Percentiles rank a stretch among this genome's conserved stretches.
These are phyloP conservation scores for Neosilurus mollespiculum DNA, from an alignment of 2,797 vertebrate genomes.

Conservation along the genomic window DNA sequence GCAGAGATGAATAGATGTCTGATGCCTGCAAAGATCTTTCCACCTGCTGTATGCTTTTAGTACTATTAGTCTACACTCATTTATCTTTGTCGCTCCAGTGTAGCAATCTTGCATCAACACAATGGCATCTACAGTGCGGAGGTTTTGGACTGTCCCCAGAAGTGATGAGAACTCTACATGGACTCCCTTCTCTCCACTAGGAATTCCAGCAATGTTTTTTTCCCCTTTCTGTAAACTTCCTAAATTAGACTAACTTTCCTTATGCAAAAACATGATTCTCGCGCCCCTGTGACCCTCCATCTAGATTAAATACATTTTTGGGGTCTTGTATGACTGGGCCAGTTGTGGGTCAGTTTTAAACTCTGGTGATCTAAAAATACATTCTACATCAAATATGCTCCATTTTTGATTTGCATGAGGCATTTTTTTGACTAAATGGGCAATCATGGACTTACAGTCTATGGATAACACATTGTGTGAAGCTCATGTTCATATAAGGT, in stretches of 20 bases:
- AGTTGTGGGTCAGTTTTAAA: conserved; percentile 72
- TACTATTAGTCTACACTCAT: neutral
- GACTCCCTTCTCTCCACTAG: conserved; percentile 68
- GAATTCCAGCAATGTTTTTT: conserved; percentile 83
- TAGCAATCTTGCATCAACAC: conserved; percentile 55
- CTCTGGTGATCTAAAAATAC: conserved; percentile 81
- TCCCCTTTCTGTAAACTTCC: conserved; percentile 81
- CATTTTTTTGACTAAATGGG: conserved; percentile 11
- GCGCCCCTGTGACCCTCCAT: conserved; percentile 71
- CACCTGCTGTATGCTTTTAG: neutral
- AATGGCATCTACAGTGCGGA: conserved; percentile 68
- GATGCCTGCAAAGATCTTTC: neutral
- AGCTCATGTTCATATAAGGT: neutral
- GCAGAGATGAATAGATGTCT: neutral
- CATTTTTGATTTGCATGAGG: conserved; percentile 75
- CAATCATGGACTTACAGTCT: neutral
- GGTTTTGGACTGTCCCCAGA: conserved; percentile 59
- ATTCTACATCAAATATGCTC: conserved; percentile 71
- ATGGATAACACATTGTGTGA: neutral
- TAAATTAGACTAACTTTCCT: conserved; percentile 92
- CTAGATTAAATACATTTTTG: conserved; percentile 73
- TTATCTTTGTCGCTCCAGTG: conserved; percentile 11
- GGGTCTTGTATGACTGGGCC: conserved; percentile 66
- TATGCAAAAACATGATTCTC: conserved; percentile 75
- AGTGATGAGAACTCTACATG: conserved; percentile 63